Conservation (phyloP, 2,113 vertebrate species). For the Zapornia atra region DNA sequence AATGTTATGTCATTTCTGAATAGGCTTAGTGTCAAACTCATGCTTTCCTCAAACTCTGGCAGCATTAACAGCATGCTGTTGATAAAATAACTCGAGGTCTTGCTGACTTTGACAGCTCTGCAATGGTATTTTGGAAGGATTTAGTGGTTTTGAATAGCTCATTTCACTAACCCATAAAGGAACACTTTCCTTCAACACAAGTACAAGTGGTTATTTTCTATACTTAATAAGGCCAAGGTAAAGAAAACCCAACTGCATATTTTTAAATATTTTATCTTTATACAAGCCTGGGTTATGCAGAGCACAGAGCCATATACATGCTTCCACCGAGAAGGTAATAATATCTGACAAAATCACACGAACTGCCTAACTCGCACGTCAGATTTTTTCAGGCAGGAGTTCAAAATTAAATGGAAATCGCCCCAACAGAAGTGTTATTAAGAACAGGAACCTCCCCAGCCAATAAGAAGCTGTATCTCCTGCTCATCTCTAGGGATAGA, state of each 20-base stretch:
- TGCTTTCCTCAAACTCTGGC: background rate
- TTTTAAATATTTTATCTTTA: constrained; percentile 40
- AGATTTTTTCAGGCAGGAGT: background rate
- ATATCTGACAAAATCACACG: background rate
- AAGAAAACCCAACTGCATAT: constrained; percentile 42
- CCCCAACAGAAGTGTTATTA: background rate
- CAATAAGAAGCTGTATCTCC: background rate
- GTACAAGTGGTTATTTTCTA: background rate
- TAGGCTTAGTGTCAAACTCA: background rate
- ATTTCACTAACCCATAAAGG: constrained; percentile 43
- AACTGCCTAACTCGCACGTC: background rate
- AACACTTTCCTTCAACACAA: constrained; percentile 24
- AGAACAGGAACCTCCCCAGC: background rate
- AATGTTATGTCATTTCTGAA: background rate
- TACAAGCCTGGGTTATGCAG: constrained; percentile 6
- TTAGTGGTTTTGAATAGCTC: constrained; percentile 39
- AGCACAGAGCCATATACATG: constrained; percentile 14
- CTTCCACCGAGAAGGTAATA: background rate
- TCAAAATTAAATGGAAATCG: background rate
- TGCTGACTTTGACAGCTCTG: constrained; percentile 10
- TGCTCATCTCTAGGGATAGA: background rate
- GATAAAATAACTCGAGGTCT: background rate
- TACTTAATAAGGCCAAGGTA: constrained; percentile 41
- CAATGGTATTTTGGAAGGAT: constrained; percentile 29
- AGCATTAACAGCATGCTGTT: background rate